Percentiles rank a stretch among this genome's conserved stretches.
Conservation (phyloP, 1,140 invertebrate genomes). For the Drosophila athabasca region DNA sequence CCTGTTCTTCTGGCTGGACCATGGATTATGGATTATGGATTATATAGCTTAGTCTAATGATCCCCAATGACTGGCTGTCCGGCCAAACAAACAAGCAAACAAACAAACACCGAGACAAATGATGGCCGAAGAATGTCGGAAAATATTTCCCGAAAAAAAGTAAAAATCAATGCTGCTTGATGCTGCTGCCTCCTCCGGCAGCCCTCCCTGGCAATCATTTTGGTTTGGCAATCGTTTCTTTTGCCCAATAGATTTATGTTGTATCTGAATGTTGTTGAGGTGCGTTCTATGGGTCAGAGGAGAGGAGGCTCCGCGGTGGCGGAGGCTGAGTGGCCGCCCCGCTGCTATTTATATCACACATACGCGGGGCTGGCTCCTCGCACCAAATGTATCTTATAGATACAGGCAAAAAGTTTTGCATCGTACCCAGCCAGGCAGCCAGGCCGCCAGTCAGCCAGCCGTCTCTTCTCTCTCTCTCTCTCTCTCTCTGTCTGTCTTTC, state of each 20-base stretch:
- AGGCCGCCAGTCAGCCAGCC: slow-evolving; percentile 1
- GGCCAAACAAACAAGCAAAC: slow-evolving; percentile 5
- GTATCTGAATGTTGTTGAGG: slow-evolving; percentile 27
- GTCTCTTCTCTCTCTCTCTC: background rate
- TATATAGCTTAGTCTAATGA: slow-evolving; percentile 35
- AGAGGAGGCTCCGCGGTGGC: slow-evolving; percentile 21
- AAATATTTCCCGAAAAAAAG: slow-evolving; percentile 41
- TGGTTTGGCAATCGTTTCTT: slow-evolving; percentile 65
- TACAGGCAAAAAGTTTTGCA: slow-evolving; percentile 64
- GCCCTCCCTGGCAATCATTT: background rate
- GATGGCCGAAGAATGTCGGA: slow-evolving; percentile 40
- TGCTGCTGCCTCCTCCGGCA: background rate
- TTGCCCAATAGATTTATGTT: slow-evolving; percentile 64
- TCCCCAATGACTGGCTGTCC: slow-evolving; percentile 17
- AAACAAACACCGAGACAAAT: background rate
- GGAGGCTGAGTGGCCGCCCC: slow-evolving; percentile 51
- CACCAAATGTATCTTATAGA: slow-evolving; percentile 73
- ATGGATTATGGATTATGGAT: background rate
- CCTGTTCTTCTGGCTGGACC: background rate
- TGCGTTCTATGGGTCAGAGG: slow-evolving; percentile 34
- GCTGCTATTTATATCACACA: slow-evolving; percentile 76
- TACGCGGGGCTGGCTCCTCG: slow-evolving; percentile 18
- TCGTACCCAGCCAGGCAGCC: slow-evolving; percentile 9
- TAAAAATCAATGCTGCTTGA: slow-evolving; percentile 38
- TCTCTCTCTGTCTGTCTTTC: background rate